These are phyloP conservation scores for Conopomorpha cramerella DNA, from an alignment of 1,140 invertebrate species.

Conservation along the genomic window DNA sequence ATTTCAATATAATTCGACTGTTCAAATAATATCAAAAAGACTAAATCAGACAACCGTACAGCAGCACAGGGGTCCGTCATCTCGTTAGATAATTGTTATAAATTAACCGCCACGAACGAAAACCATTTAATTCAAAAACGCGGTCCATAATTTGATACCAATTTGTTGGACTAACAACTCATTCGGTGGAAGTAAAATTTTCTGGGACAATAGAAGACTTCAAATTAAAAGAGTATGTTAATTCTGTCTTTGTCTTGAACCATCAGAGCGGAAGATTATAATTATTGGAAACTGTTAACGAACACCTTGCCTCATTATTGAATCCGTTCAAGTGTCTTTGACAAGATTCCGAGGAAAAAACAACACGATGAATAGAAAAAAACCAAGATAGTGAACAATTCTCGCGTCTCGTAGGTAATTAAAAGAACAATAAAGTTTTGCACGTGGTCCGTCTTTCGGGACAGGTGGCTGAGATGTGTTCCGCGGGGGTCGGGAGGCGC, in stretches of 20 bases:
- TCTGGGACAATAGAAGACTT: conserved; percentile 37
- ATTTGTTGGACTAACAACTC: conserved; percentile 28
- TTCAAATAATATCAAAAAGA: no score
- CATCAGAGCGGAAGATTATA: conserved; percentile 46
- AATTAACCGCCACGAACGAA: conserved; percentile 29
- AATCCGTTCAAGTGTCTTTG: no score
- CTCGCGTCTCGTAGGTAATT: not conserved
- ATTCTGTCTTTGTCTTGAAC: conserved; percentile 34
- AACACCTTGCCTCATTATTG: conserved; percentile 15
- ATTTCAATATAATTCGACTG: no score
- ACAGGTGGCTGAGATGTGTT: not conserved
- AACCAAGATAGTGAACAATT: no score
- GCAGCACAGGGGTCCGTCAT: no score
- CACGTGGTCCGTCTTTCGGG: not conserved
- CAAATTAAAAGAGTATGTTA: conserved; percentile 44
- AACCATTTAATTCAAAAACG: conserved; percentile 8
- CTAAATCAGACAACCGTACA: no score
- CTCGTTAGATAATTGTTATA: conserved; percentile 34
- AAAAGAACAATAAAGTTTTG: not conserved
- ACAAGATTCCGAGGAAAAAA: no score
- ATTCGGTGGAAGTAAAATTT: conserved; percentile 35
- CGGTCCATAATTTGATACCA: conserved; percentile 23
- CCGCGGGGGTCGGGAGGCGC: no score
- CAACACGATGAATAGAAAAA: no score
- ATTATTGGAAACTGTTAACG: conserved; percentile 30